phyloP scores from a whole-genome alignment of 1,140 invertebrate genomes.

The Drosophila hydei region DNA sequence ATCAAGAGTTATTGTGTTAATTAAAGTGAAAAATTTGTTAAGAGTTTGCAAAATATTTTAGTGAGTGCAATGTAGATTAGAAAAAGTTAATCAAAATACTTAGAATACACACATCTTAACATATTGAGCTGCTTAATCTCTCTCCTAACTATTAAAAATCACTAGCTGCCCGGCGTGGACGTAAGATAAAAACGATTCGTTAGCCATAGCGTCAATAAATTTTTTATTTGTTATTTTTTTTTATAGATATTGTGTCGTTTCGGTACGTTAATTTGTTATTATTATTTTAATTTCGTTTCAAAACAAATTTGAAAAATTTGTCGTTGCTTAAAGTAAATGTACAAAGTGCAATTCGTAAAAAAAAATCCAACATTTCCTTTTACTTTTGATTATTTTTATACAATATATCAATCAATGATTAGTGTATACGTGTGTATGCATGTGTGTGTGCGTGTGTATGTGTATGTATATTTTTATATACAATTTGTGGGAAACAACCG shows the following conservation, averaged over 20 bases:
- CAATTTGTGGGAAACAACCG: slow-evolving; percentile 65
- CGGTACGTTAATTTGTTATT: slow-evolving; percentile 18
- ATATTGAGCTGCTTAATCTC: slow-evolving; percentile 5
- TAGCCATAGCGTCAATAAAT: slow-evolving; percentile 27
- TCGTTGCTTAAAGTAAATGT: slow-evolving; percentile 31
- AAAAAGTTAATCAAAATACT: neutral
- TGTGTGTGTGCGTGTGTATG: slow-evolving; percentile 28
- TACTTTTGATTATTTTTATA: slow-evolving; percentile 28
- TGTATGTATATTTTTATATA: slow-evolving; percentile 56
- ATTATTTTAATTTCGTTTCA: slow-evolving; percentile 19
- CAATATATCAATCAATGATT: slow-evolving; percentile 29
- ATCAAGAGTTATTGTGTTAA: slow-evolving; percentile 28
- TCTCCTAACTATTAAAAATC: neutral
- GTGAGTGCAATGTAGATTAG: neutral
- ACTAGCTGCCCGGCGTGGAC: neutral
- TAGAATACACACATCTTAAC: neutral
- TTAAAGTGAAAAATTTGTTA: too few relatives aligned
- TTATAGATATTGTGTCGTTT: slow-evolving; percentile 5
- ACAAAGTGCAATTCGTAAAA: slow-evolving; percentile 34
- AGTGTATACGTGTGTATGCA: slow-evolving; percentile 29
- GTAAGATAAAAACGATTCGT: slow-evolving; percentile 15
- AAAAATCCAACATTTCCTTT: slow-evolving; percentile 21
- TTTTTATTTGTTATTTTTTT: slow-evolving; percentile 9
- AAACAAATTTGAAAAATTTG: slow-evolving; percentile 25
- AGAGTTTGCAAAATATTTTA: too few relatives aligned